Evolutionary conservation across 2,888 invertebrate species (phyloP).

Genomic region (Erebia palarica): DNA sequence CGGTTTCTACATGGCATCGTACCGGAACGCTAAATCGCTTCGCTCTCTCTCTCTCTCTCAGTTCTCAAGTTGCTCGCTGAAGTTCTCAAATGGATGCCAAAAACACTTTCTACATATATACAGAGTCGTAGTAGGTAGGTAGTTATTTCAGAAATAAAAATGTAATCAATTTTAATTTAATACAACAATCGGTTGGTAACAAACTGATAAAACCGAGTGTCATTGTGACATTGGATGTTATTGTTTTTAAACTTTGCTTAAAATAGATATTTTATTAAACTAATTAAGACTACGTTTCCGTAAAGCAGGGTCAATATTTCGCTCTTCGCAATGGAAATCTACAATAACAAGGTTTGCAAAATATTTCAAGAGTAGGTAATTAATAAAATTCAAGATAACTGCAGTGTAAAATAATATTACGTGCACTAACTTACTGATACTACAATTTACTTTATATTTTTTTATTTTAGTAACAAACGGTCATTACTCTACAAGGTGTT

Average conservation of each 20-base stretch:
- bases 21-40: no score
- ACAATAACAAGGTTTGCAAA: conserved; percentile 9
- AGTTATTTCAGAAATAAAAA: not conserved
- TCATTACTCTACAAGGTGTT: no score
- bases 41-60: no score
- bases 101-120: no score
- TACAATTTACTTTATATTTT: not conserved
- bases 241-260: conserved; percentile 9
- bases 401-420: not conserved
- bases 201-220: not conserved
- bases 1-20: no score
- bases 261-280: conserved; percentile 5
- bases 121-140: not conserved
- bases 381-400: conserved; percentile 1
- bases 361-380: not conserved
- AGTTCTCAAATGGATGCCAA: no score
- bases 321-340: conserved; percentile 14
- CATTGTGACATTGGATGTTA: not conserved
- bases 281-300: conserved; percentile 18
- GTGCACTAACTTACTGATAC: not conserved
- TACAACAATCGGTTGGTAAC: conserved; percentile 2
- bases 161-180: not conserved
- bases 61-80: no score
- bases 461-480: no score
- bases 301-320: conserved; percentile 12